A percentile compares a stretch with the other conserved stretches of the same genome.
Conservation (phyloP, 2,113 vertebrate species). For the Enhydra lutris region DNA sequence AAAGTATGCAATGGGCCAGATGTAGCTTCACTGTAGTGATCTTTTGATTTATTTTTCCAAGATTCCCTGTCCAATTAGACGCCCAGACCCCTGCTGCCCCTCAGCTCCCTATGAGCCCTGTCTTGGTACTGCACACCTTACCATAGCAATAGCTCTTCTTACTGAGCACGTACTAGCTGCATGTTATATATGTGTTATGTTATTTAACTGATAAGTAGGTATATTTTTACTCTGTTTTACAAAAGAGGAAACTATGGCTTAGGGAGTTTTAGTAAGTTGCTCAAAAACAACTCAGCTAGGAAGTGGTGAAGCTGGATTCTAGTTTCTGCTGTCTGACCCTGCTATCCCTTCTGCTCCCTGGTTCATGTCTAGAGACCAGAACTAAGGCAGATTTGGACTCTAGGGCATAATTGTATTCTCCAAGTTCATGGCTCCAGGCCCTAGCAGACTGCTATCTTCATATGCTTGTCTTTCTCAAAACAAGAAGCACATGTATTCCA, state of each 20-base stretch:
- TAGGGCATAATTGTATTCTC: neutral
- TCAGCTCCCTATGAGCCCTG: neutral
- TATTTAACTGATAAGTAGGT: neutral
- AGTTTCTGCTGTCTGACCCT: neutral
- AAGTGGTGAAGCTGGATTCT: neutral
- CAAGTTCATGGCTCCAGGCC: neutral
- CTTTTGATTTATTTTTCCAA: neutral
- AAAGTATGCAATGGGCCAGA: neutral
- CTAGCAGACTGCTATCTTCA: neutral
- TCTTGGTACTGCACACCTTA: neutral
- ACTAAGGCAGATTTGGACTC: neutral
- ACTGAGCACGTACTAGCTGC: neutral
- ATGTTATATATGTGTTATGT: neutral
- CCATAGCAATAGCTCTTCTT: neutral
- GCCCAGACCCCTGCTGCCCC: neutral
- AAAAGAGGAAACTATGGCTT: slow-evolving; percentile 25
- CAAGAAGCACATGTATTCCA: neutral
- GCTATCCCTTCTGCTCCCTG: neutral
- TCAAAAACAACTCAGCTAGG: neutral
- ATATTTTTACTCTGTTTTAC: slow-evolving; percentile 5
- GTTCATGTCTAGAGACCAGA: neutral
- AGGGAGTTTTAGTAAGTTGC: neutral
- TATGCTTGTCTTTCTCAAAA: neutral
- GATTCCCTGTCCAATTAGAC: neutral
- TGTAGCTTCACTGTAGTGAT: neutral